phyloP scores from a whole-genome alignment of 2,888 invertebrate genomes.

The Ctenicera cuprea region DNA sequence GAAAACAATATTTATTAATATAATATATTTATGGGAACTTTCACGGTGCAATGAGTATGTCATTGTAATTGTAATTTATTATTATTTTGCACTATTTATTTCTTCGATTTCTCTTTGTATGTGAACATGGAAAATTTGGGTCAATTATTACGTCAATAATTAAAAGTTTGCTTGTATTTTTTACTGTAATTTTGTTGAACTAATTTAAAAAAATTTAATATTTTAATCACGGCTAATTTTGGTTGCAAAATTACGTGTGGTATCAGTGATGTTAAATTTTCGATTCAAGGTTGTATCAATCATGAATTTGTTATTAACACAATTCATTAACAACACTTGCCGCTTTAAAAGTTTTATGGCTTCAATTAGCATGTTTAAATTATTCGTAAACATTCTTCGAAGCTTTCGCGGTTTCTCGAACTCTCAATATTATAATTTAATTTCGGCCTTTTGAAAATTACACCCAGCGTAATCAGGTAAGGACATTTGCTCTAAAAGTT shows the following conservation, averaged over 20 bases:
- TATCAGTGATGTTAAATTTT: neutral
- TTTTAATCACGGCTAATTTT: too few species aligned
- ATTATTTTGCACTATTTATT: constrained; percentile 7
- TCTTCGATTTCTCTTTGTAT: constrained; percentile 22
- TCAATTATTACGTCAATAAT: too few species aligned
- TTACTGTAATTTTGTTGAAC: too few species aligned
- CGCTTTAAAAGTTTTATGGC: neutral
- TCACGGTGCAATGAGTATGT: constrained; percentile 24
- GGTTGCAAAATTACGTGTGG: neutral
- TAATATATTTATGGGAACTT: neutral
- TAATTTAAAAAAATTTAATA: too few species aligned
- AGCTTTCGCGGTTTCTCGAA: too few species aligned
- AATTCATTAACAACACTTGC: neutral
- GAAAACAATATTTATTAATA: constrained; percentile 1
- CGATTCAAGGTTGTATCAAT: constrained; percentile 10
- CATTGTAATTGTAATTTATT: constrained; percentile 27
- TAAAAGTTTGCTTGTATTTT: too few species aligned
- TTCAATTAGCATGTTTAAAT: neutral
- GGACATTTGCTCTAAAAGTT: too few species aligned
- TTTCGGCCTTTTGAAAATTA: too few species aligned
- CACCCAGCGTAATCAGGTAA: too few species aligned
- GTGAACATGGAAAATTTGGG: neutral
- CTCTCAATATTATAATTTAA: too few species aligned
- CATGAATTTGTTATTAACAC: constrained; percentile 5
- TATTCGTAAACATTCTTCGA: neutral